These are phyloP conservation scores for Pandion haliaetus DNA, from an alignment of 2,113 vertebrate species.

Conservation along the genomic window DNA sequence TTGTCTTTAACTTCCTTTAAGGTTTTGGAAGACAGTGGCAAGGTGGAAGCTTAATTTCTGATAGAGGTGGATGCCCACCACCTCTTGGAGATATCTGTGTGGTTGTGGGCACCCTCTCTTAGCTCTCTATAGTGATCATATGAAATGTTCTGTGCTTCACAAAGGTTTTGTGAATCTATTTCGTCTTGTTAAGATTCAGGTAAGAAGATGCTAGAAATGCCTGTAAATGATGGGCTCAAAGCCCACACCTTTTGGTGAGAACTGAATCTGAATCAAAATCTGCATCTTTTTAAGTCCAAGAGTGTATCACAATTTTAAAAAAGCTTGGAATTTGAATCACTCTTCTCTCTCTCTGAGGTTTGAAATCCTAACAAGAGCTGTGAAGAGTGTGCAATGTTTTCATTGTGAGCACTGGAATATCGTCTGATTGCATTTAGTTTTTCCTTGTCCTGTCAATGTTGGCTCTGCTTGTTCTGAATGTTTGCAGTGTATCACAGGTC, in stretches of 20 bases:
- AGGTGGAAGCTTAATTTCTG: neutral
- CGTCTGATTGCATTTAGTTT: neutral
- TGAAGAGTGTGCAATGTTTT: neutral
- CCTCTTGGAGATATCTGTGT: neutral
- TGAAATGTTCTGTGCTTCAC: neutral
- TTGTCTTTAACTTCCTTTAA: neutral
- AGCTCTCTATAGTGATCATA: neutral
- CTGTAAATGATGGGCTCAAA: neutral
- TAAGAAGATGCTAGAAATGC: neutral
- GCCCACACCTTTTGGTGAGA: neutral
- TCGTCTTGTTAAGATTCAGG: neutral
- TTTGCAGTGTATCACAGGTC: neutral
- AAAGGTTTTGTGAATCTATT: neutral
- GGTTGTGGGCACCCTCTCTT: neutral
- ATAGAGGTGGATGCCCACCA: neutral
- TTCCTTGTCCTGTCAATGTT: neutral
- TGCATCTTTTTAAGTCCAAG: neutral
- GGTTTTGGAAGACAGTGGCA: neutral
- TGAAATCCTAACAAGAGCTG: neutral
- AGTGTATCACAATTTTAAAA: neutral
- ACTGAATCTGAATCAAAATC: neutral
- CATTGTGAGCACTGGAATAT: neutral
- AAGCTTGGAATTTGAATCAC: neutral
- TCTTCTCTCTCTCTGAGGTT: neutral
- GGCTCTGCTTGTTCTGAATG: neutral